phyloP scores from a whole-genome alignment of 2,113 vertebrate species.

The Colius striatus region DNA sequence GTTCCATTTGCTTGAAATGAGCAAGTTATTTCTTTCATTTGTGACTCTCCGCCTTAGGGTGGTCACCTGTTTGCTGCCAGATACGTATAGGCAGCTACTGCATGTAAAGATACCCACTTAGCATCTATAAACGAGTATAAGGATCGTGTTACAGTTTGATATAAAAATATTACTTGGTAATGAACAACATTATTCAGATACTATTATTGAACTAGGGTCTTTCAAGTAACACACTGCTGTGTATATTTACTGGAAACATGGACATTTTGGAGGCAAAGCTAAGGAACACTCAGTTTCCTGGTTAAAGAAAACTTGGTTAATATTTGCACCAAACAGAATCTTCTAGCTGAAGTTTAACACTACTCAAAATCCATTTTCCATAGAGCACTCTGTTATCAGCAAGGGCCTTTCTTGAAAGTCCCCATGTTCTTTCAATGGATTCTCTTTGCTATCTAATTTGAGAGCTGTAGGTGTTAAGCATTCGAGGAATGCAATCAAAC shows the following conservation, averaged over 20 bases:
- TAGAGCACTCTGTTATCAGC: neutral
- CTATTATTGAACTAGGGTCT: neutral
- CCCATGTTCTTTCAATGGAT: neutral
- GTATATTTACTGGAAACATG: neutral
- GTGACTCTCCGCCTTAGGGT: neutral
- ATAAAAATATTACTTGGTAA: neutral
- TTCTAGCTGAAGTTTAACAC: neutral
- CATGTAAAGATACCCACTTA: neutral
- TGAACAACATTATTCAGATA: neutral
- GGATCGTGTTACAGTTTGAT: neutral
- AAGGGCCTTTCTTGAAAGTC: neutral
- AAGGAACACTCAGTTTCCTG: neutral
- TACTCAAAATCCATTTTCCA: neutral
- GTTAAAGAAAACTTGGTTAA: neutral
- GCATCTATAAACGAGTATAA: neutral
- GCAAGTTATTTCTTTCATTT: neutral
- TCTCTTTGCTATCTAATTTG: neutral
- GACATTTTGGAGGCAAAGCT: neutral
- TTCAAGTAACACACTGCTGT: neutral
- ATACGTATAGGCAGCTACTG: neutral
- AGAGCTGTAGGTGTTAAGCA: neutral
- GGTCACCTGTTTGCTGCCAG: neutral
- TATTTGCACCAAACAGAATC: neutral
- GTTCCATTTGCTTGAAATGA: neutral
- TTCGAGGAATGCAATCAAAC: conserved; percentile 35